Conservation (phyloP, 2,797 vertebrate species). For the Enteromius unitaeniatus region DNA sequence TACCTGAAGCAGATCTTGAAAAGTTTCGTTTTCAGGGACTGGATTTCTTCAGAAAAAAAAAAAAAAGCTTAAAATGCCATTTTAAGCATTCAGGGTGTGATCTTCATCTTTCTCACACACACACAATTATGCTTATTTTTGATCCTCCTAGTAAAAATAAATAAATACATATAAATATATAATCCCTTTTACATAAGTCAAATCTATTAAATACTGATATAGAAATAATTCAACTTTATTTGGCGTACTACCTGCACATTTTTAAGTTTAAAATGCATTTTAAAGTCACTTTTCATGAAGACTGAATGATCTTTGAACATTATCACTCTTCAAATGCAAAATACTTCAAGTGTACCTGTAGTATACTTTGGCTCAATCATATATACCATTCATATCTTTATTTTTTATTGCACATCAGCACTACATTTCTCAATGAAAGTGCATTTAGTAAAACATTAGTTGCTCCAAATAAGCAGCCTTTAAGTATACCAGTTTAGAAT, state of each 20-base stretch:
- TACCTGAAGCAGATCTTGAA: background rate
- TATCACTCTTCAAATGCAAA: background rate
- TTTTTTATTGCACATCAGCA: background rate
- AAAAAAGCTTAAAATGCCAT: background rate
- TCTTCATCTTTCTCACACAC: background rate
- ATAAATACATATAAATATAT: no score
- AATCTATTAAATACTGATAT: background rate
- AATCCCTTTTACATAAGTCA: no score
- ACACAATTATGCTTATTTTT: no score
- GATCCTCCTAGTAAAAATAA: no score
- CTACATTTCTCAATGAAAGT: background rate
- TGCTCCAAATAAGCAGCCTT: background rate
- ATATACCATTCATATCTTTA: background rate
- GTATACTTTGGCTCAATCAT: background rate
- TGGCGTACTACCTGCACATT: background rate
- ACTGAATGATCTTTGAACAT: background rate
- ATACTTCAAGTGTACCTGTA: background rate
- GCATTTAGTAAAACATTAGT: background rate
- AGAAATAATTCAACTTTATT: background rate
- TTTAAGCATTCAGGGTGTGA: background rate
- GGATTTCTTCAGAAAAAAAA: background rate
- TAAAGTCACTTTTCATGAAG: background rate
- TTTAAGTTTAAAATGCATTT: no score
- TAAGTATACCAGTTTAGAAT: background rate
- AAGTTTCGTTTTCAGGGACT: background rate